Base-by-base conservation (phyloP, 2,113 vertebrate species). In the Cryptotis parvus region DNA sequence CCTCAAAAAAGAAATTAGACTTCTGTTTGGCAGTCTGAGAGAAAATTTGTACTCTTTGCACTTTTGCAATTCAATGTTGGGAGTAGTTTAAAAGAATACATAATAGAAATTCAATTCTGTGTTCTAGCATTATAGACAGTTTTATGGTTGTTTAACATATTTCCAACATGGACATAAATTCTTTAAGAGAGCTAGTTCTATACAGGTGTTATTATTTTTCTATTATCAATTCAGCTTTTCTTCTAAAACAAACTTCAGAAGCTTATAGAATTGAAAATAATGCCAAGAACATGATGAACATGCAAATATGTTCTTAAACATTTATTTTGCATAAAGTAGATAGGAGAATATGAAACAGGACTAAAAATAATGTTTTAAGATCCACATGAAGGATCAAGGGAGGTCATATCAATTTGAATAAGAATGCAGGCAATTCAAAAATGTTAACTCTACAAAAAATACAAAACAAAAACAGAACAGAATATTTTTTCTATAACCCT, bases 231-330 rank as follows among this genome's bases (percentile, higher is more conserved):
- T 43, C 49, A 15, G 27, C 63, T 83, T 74, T 83, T 14, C 61
- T 39, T 35, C 5, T 72, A 37, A 77, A 94, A 86, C 52, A 26
- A 74, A 63, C 9, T 52, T 43, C 10, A 31, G 68, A 77, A 37
- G 52, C 15, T 92, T 74, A 61, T 61, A 15, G 77, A 87, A 45
- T 61, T 80, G 24, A 74, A 91, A 89, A 76, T 2, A 43, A 87
- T 74, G 33, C n/a, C 27, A 92, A 84, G n/a, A 87, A 65, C 55
- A 88, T 49, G 61, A 86, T 86, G 65, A 87, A 80, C 55, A 73
- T 81, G 18, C 16, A 52, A 65, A 81, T 37, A 26, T 9, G 49
- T 43, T 87, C 24, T 29, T 89, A 86, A 89, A 55, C 20, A 39
- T 65, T 91, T 80, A 66, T 80, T 90, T 35, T 87, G 61, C 70